Conservation (phyloP, 2,113 vertebrate genomes). For the Bagarius yarrelli region DNA sequence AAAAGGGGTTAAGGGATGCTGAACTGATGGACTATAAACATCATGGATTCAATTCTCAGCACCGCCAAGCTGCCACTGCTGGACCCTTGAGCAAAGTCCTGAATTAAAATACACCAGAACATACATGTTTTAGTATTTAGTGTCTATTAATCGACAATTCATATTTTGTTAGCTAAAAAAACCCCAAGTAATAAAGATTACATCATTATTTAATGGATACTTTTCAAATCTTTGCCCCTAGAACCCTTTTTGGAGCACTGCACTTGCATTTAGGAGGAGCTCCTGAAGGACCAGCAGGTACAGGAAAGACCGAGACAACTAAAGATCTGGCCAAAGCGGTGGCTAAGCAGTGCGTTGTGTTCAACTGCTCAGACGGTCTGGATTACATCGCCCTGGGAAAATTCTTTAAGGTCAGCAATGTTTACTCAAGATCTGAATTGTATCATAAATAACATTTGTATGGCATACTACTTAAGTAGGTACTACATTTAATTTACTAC, state of each 20-base stretch:
- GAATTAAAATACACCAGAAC: no score
- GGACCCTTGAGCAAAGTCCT: no score
- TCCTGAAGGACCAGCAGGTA: conserved; percentile 89
- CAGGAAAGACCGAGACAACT: conserved; percentile 89
- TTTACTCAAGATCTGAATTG: background rate
- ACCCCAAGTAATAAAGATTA: background rate
- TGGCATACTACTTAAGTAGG: no score
- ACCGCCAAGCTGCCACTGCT: no score
- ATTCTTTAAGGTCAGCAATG: conserved; percentile 83
- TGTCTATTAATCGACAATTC: no score
- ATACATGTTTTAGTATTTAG: no score
- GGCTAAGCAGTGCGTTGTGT: conserved; percentile 88
- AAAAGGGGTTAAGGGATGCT: no score
- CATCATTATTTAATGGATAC: background rate
- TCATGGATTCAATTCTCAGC: no score
- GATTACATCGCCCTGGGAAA: conserved; percentile 89
- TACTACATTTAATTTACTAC: no score
- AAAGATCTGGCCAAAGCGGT: conserved; percentile 90
- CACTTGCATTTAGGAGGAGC: conserved; percentile 85
- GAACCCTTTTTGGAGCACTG: conserved; percentile 87
- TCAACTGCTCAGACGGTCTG: conserved; percentile 89
- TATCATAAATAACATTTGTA: background rate
- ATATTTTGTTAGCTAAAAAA: no score
- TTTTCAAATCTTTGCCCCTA: conserved; percentile 47
- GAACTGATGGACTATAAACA: no score